phyloP scores from a whole-genome alignment of 37 sponge, comb jelly and placozoan species.

The Axinella damicornis region DNA sequence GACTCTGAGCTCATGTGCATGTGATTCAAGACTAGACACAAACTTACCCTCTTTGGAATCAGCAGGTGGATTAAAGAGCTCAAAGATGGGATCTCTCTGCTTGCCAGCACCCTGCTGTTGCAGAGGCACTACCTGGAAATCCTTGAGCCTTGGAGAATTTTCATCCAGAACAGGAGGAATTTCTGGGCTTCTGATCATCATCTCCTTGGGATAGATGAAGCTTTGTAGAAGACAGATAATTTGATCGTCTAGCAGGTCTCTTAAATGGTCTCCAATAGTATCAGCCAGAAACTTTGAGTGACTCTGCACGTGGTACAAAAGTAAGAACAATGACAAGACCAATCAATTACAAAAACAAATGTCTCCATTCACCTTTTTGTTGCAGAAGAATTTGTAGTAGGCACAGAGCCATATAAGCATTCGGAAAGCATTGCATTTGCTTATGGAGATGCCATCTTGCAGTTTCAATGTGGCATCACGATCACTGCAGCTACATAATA shows the following conservation, averaged over 20 bases:
- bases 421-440: background rate
- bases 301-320: background rate
- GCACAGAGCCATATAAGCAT: slow-evolving; percentile 64
- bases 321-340: background rate
- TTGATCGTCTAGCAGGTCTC: background rate
- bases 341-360: background rate
- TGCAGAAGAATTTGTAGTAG: slow-evolving; percentile 57
- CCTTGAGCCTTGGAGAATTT: background rate
- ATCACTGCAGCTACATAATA: no score
- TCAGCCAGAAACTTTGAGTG: background rate
- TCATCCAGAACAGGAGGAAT: background rate
- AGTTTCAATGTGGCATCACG: no score
- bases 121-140: no score
- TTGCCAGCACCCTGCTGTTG: background rate
- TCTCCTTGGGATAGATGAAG: background rate
- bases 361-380: slow-evolving; percentile 19
- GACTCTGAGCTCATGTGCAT: background rate
- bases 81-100: no score
- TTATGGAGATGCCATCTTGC: no score
- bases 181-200: background rate
- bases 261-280: background rate
- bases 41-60: background rate
- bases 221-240: background rate
- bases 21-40: background rate
- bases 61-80: no score